These are phyloP conservation scores for Stenoptilia bipunctidactyla DNA, from an alignment of 2,888 invertebrate species.

Conservation along the genomic window DNA sequence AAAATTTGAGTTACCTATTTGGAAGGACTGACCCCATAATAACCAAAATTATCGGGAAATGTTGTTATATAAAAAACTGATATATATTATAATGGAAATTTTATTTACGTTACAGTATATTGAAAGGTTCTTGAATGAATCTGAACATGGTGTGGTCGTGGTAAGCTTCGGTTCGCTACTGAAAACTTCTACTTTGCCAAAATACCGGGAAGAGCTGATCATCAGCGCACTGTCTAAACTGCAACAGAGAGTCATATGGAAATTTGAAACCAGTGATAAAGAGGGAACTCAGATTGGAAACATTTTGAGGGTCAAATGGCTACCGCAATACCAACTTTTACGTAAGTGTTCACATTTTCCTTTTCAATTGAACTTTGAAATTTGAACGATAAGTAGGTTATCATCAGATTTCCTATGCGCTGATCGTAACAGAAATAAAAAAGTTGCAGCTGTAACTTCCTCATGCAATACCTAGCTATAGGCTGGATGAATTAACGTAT, in stretches of 20 bases:
- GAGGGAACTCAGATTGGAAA: constrained; percentile 49
- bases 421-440: too few relatives aligned
- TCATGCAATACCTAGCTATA: too few relatives aligned
- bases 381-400: too few relatives aligned
- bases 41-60: too few relatives aligned
- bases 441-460: too few relatives aligned
- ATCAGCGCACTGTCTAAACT: constrained; percentile 73
- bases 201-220: constrained; percentile 72
- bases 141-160: constrained; percentile 77
- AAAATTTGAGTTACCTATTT: too few relatives aligned
- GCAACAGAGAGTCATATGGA: constrained; percentile 82
- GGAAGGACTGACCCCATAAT: too few relatives aligned
- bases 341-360: too few relatives aligned
- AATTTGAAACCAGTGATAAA: constrained; percentile 74
- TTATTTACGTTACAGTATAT: constrained; percentile 63
- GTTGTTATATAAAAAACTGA: too few relatives aligned
- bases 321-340: constrained; percentile 79
- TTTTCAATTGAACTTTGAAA: too few relatives aligned
- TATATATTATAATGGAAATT: neutral
- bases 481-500: too few relatives aligned
- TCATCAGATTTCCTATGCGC: too few relatives aligned
- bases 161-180: constrained; percentile 86
- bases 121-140: constrained; percentile 75
- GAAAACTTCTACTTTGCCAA: constrained; percentile 75
- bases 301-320: constrained; percentile 75